Base-by-base conservation (phyloP, 1,140 invertebrate genomes). In the Vollenhovia emeryi region DNA sequence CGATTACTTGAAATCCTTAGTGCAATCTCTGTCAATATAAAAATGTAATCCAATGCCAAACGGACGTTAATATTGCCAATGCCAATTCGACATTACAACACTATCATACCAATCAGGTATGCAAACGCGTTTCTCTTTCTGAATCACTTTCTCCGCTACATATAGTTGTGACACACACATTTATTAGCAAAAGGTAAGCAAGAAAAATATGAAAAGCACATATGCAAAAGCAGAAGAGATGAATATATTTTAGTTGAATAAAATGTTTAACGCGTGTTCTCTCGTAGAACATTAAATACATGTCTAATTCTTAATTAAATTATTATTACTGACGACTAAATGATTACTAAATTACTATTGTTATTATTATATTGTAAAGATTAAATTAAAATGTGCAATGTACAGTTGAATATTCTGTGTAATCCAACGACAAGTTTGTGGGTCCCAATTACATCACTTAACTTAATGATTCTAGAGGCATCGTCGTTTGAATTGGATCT, bases 71-170 rank as follows among this genome's bases (percentile, higher is more conserved):
- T 73, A 73, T 40, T 24, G 59, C 48, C 40, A 24, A 18, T 13
- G 57, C 11, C 8, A 18, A 15, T 86, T 86, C 83, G 83, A 68
- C 89, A 82, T 89, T 79, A 69, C 86, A 75, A 90, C 86, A 86
- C 52, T 66, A 66, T 27, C 45, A 43, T 64, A 40, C 24, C 73
- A 66, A 82, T 79, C 84, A 80, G 60, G 45, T 85, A 90, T 71
- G 84, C 59, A 86, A 86, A 86, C 55, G 87, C 88, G 90, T 93
- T 92, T 93, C 92, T 93, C 91, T 91, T 92, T 93, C 69, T 80
- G 52, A 89, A 92, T 90, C 82, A 91, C 92, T 93, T 93, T 93
- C 93, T 82, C 87, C 45, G 27, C 7, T 48, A 74, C n/a, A 21
- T 33, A 59, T 69, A 21, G 69, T 27, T 73, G 13, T 55, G 18